phyloP scores from a whole-genome alignment of 1,140 invertebrate genomes.

The Phenacoccus solenopsis region DNA sequence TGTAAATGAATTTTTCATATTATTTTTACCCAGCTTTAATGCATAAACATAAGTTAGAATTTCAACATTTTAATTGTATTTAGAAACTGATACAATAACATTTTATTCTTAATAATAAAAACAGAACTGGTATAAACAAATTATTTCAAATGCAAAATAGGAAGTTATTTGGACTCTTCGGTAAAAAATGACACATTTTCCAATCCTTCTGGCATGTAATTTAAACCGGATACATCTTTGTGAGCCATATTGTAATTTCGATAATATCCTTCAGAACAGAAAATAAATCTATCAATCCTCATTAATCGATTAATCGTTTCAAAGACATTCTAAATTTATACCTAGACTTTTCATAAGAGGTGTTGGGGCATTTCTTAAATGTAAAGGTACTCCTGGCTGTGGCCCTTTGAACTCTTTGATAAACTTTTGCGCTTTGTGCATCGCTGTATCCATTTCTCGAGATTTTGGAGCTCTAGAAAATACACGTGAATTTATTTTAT shows the following conservation, averaged over 20 bases:
- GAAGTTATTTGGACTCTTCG: not conserved
- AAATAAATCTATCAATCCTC: not conserved
- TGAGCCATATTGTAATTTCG: constrained; percentile 45
- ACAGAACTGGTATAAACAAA: no score
- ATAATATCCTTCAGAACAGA: constrained; percentile 44
- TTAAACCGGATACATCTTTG: constrained; percentile 41
- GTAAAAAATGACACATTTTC: constrained; percentile 48
- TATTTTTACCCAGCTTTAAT: no score
- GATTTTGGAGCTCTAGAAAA: constrained; percentile 53
- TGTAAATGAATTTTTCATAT: no score
- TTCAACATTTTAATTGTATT: no score
- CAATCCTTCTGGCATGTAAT: constrained; percentile 54
- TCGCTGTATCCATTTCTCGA: constrained; percentile 50
- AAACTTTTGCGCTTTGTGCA: constrained; percentile 45
- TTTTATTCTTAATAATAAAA: no score
- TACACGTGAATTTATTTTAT: not conserved
- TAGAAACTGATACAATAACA: not conserved
- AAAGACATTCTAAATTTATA: constrained; percentile 27
- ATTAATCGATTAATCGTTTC: not conserved
- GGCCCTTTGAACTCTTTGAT: constrained; percentile 51
- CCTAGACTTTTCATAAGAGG: constrained; percentile 64
- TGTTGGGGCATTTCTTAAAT: constrained; percentile 66
- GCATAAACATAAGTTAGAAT: no score
- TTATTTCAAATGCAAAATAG: no score
- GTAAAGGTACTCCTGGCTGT: constrained; percentile 55